Base-by-base conservation (phyloP, 1,140 invertebrate genomes). In the Drosophila biarmipes region DNA sequence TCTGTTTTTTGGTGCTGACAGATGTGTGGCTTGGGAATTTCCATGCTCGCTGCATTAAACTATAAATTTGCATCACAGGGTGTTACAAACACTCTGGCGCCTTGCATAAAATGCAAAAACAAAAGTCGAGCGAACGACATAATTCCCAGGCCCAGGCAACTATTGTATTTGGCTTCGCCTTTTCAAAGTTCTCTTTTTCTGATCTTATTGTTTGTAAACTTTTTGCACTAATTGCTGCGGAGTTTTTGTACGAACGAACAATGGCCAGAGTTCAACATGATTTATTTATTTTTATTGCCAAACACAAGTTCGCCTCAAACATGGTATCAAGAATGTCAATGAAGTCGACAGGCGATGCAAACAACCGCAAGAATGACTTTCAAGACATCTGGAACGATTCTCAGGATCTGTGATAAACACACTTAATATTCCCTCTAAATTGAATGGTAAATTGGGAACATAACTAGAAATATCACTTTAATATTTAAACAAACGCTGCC, bases 241-340 rank as follows among this genome's bases (percentile, higher is more conserved):
- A 61, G 56, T 52, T 78, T 78, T 69, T 58, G 57, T 64, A 72
- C 58, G 51, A 56, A 35, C 40, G 19, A 56, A 63, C 54, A 73
- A 57, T 68, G 35, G 49, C 35, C 40, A 51, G 27, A 27, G 29
- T 31, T 66, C 54, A 48, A 71, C 71, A 75, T 84, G 80, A 84
- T 82, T 71, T 79, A 84, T 82, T 84, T 54, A 40, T 77, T 77
- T 67, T 66, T 76, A 81, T 80, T 81, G 78, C 59, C 66, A 73
- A 67, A 80, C 72, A 78, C 46, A 43, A 74, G 62, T 24, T 43
- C 12, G 48, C n/a, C 17, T 29, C 43, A 38, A 71, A 59, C 45
- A 72, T 45, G 54, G n/a, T 61, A 43, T 31, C 46, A 57, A 63
- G 51, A 61, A 78, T 73, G 51, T 31, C 53, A 54, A 58, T 48